These are phyloP conservation scores for Zonotrichia albicollis DNA, from an alignment of 2,797 vertebrate genomes.

Conservation along the genomic window DNA sequence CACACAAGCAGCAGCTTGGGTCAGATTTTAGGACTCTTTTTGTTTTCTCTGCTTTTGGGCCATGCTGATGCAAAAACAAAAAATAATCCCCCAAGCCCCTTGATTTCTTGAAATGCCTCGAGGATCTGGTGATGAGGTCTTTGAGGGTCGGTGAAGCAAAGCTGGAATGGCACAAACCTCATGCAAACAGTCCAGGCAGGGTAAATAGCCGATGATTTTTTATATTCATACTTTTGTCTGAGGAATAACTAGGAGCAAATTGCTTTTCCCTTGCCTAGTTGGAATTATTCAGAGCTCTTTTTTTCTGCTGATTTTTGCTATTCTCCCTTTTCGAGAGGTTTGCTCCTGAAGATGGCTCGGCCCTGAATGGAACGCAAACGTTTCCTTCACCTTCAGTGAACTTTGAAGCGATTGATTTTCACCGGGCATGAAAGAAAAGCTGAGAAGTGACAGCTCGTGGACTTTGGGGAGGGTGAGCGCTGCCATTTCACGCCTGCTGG, in stretches of 20 bases:
- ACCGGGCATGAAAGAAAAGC: background rate
- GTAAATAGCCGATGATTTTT: conserved; percentile 50
- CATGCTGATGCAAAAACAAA: background rate
- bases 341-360: background rate
- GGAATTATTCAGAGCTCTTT: conserved; percentile 29
- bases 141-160: conserved; percentile 25
- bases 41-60: conserved; percentile 14
- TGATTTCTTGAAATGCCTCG: background rate
- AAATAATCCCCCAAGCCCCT: background rate
- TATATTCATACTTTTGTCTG: conserved; percentile 59
- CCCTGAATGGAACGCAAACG: conserved; percentile 51
- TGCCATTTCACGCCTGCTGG: background rate
- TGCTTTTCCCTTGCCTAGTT: conserved; percentile 31
- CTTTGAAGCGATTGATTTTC: conserved; percentile 48
- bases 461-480: background rate
- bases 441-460: conserved; percentile 6
- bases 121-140: background rate
- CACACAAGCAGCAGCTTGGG: background rate
- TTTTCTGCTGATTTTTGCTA: conserved; percentile 60
- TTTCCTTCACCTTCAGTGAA: conserved; percentile 51
- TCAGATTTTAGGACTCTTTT: conserved; percentile 4
- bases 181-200: conserved; percentile 31
- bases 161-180: background rate
- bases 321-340: background rate
- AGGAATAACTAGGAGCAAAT: conserved; percentile 58